phyloP scores from a whole-genome alignment of 2,888 invertebrate genomes.

The Hirtodrosophila cameraria region DNA sequence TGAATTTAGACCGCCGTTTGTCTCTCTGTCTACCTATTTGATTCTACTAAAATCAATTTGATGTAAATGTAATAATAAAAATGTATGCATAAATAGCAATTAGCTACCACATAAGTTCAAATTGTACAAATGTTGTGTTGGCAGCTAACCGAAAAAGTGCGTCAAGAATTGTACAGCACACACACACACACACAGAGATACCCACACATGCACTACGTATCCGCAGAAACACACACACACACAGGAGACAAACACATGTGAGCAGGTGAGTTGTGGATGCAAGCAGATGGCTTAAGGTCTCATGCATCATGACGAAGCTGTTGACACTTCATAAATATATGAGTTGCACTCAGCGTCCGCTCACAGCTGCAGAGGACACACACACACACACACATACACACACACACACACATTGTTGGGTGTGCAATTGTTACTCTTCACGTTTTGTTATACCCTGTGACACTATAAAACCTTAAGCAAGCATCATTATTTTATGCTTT shows the following conservation, averaged over 20 bases:
- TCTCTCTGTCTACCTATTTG: too few relatives aligned
- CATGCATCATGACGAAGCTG: conserved; percentile 76
- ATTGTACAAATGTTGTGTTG: not conserved
- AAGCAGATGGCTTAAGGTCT: conserved; percentile 64
- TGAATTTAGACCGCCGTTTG: too few relatives aligned
- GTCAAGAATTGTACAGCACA: conserved; percentile 6
- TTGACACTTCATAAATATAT: conserved; percentile 78
- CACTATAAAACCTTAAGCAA: not conserved
- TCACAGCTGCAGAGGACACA: conserved; percentile 19
- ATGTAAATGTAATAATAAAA: not conserved
- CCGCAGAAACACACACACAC: not conserved
- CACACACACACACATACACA: conserved; percentile 22
- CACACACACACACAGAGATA: not conserved
- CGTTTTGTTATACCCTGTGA: conserved; percentile 43
- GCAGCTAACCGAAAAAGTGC: conserved; percentile 18
- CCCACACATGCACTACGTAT: conserved; percentile 5
- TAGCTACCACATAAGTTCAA: conserved; percentile 30
- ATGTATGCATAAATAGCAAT: conserved; percentile 53
- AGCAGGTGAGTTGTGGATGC: conserved; percentile 17
- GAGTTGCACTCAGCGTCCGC: conserved; percentile 65
- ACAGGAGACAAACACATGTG: conserved; percentile 1
- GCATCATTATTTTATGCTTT: too few relatives aligned
- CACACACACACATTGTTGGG: conserved; percentile 7
- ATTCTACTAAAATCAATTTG: too few relatives aligned
- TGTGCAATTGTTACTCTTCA: conserved; percentile 59